phyloP scores from a whole-genome alignment of 2,888 invertebrate genomes.

The Pollenia amentaria region DNA sequence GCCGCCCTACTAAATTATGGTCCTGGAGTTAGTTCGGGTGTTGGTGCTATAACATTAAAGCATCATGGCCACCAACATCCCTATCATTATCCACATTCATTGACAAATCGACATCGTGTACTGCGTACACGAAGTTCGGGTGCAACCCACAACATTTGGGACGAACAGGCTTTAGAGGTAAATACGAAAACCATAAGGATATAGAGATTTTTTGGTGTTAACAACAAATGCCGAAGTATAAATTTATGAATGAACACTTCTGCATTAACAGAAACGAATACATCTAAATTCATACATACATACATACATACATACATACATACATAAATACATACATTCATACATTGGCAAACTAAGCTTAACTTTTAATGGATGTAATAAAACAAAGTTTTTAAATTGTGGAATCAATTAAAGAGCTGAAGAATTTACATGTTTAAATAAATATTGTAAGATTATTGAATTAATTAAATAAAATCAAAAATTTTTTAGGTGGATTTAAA shows the following conservation, averaged over 20 bases:
- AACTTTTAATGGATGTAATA: not conserved
- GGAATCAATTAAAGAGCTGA: not conserved
- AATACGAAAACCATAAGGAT: slow-evolving; percentile 61
- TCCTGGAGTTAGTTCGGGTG: slow-evolving; percentile 56
- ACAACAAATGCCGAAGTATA: not conserved
- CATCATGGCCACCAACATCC: slow-evolving; percentile 78
- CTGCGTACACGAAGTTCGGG: slow-evolving; percentile 84
- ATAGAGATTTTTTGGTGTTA: slow-evolving; percentile 9
- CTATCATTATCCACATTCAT: slow-evolving; percentile 81
- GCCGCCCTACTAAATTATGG: slow-evolving; percentile 74
- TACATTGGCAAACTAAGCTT: not conserved
- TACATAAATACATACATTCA: not conserved
- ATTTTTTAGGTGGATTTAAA: not conserved
- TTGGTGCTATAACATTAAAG: slow-evolving; percentile 74
- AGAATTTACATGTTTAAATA: slow-evolving; percentile 2
- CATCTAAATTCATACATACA: not conserved
- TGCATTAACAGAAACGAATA: not conserved
- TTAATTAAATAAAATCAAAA: slow-evolving; percentile 28
- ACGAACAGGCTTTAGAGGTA: slow-evolving; percentile 84
- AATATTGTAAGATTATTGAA: slow-evolving; percentile 5
- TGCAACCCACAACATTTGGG: slow-evolving; percentile 83
- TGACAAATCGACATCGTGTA: slow-evolving; percentile 83
- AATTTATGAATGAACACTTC: slow-evolving; percentile 58
- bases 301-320: not conserved
- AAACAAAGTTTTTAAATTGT: slow-evolving; percentile 3